Evolutionary conservation across 2,888 invertebrate genomes (phyloP).

Genomic region (Saturnia pavonia): DNA sequence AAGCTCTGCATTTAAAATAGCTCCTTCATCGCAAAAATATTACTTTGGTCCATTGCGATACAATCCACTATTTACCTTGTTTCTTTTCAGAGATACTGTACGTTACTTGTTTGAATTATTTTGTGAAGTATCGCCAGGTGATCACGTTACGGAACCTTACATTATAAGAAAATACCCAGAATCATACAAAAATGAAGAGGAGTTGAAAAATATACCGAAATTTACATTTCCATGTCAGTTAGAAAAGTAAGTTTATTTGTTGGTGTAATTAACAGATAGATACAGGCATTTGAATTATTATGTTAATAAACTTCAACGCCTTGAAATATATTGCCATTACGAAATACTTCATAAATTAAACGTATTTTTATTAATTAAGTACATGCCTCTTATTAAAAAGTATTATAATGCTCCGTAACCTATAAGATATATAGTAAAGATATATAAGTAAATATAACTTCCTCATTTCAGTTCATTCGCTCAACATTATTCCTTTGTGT

Average conservation of each 20-base stretch:
- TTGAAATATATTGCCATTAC: background rate
- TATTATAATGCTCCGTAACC: background rate
- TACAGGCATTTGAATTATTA: background rate
- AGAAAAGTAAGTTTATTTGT: constrained; percentile 62
- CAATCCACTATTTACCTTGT: constrained; percentile 21
- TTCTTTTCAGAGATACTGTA: constrained; percentile 86
- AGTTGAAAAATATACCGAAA: constrained; percentile 92
- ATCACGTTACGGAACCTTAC: constrained; percentile 83
- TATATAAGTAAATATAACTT: background rate
- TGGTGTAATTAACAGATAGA: background rate
- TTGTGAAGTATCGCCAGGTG: constrained; percentile 88
- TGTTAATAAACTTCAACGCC: no score
- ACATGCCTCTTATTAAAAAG: background rate
- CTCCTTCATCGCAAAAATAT: background rate
- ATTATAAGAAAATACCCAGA: constrained; percentile 93
- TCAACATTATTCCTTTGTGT: constrained; percentile 97
- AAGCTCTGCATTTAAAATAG: background rate
- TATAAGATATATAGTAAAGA: background rate
- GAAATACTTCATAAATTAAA: background rate
- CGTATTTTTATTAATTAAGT: no score
- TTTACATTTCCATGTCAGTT: constrained; percentile 90
- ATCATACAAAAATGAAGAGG: constrained; percentile 90
- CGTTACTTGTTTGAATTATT: constrained; percentile 91
- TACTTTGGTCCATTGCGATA: background rate
- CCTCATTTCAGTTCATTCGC: constrained; percentile 87